These are phyloP conservation scores for Drosophila barbarae DNA, from an alignment of 2,888 invertebrate genomes.

Conservation along the genomic window DNA sequence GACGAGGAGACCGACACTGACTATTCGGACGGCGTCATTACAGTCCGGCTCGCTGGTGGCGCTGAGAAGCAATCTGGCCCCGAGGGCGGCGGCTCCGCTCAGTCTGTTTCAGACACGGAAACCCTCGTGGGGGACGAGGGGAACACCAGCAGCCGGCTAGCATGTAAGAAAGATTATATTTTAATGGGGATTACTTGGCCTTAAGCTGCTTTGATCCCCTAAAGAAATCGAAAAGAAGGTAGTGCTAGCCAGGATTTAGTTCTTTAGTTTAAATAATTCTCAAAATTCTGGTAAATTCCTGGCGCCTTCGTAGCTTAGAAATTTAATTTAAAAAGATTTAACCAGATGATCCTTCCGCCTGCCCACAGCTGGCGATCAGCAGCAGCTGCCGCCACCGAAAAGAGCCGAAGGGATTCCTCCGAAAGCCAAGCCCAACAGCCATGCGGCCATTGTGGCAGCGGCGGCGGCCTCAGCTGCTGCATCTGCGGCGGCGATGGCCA, in stretches of 20 bases:
- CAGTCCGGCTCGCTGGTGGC: conserved; percentile 53
- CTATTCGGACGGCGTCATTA: not conserved
- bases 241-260: no score
- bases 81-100: conserved; percentile 13
- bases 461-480: conserved; percentile 56
- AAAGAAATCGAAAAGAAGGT: not conserved
- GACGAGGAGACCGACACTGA: conserved; percentile 23
- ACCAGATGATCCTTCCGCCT: not conserved
- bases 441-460: conserved; percentile 51
- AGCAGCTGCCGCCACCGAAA: not conserved
- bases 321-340: not conserved
- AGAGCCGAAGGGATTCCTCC: no score
- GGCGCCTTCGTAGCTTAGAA: not conserved
- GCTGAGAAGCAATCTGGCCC: conserved; percentile 39
- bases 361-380: conserved; percentile 20
- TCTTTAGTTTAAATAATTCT: no score
- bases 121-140: conserved; percentile 54
- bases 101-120: conserved; percentile 57
- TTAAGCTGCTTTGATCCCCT: not conserved
- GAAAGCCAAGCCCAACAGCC: conserved; percentile 15
- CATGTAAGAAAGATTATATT: conserved; percentile 3
- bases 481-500: conserved; percentile 35
- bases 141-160: not conserved
- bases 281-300: no score
- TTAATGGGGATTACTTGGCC: not conserved